Conservation (phyloP, 2,797 vertebrate species). For the Tinamus major region DNA sequence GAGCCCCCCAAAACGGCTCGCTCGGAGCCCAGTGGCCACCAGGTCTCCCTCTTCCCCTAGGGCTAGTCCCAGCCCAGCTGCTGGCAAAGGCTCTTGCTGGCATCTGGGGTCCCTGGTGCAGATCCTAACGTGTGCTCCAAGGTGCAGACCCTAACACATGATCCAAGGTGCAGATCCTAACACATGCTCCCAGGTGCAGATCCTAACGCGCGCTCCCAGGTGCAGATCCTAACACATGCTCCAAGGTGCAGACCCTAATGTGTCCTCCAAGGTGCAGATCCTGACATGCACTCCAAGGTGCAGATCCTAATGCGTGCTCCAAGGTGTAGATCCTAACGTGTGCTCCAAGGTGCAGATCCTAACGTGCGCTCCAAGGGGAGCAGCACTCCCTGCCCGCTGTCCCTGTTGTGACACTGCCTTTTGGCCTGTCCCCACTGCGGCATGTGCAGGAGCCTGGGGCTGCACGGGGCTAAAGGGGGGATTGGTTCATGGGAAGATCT, state of each 20-base stretch:
- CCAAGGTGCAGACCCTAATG: not conserved
- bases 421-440: no score
- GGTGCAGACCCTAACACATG: no score
- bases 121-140: not conserved
- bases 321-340: not conserved
- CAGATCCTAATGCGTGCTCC: not conserved
- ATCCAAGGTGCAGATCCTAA: no score
- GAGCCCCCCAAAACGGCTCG: constrained; percentile 27
- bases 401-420: no score
- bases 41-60: not conserved
- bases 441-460: not conserved
- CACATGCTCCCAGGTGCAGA: no score
- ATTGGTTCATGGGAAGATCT: no score
- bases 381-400: not conserved
- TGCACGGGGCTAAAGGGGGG: no score
- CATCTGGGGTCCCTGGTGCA: not conserved
- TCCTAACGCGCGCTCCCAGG: no score
- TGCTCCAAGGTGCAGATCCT: not conserved
- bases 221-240: no score
- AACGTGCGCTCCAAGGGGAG: not conserved
- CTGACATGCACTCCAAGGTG: not conserved
- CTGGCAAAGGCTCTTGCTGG: not conserved
- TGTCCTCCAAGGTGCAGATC: not conserved
- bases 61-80: not conserved
- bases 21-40: no score